Percentiles rank a stretch among this genome's conserved stretches.
Conservation (phyloP, 2,888 invertebrate genomes). For the Polymixis flavicincta region DNA sequence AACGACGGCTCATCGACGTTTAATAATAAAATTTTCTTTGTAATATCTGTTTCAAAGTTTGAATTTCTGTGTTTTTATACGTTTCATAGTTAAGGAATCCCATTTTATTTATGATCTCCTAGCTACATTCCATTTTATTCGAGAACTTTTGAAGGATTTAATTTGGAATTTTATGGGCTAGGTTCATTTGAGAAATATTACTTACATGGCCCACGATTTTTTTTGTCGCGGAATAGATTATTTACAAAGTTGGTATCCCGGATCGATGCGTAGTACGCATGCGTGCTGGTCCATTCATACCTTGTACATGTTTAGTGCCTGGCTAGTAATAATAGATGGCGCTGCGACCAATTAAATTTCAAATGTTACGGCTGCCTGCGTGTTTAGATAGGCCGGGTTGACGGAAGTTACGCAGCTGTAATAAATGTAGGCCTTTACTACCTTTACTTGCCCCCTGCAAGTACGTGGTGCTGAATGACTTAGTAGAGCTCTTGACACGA, state of each 20-base stretch:
- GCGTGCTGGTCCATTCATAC: constrained; percentile 85
- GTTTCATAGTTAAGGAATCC: constrained; percentile 30
- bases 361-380: constrained; percentile 63
- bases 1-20: constrained; percentile 59
- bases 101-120: constrained; percentile 31
- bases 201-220: constrained; percentile 68
- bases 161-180: constrained; percentile 39
- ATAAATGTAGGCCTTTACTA: constrained; percentile 63
- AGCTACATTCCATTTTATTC: constrained; percentile 23
- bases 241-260: constrained; percentile 80
- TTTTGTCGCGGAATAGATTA: constrained; percentile 82
- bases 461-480: constrained; percentile 44
- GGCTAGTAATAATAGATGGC: constrained; percentile 79
- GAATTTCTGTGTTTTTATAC: constrained; percentile 39
- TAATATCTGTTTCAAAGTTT: constrained; percentile 53
- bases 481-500: constrained; percentile 55
- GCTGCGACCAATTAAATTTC: constrained; percentile 71
- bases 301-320: constrained; percentile 67
- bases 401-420: constrained; percentile 59
- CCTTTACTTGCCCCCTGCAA: too few relatives aligned
- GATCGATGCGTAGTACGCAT: constrained; percentile 87
- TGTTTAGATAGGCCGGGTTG: constrained; percentile 63
- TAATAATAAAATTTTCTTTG: constrained; percentile 56
- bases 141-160: constrained; percentile 37
- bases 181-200: constrained; percentile 65